These are phyloP conservation scores for Periphyllus acericola DNA, from an alignment of 2,888 invertebrate genomes.

Conservation along the genomic window DNA sequence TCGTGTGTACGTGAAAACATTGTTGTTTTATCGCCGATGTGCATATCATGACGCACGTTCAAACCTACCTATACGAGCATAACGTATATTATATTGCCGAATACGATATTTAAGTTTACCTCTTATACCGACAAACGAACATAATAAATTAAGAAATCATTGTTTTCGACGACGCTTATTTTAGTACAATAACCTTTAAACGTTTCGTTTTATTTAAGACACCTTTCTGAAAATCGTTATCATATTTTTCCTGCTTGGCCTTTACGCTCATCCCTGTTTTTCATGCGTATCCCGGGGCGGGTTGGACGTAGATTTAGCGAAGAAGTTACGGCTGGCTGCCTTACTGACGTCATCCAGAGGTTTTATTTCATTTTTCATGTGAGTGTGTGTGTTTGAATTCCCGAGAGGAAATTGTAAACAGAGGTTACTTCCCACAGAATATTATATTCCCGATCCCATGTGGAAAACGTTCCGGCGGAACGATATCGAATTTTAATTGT, in stretches of 20 bases:
- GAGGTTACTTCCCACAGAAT: neutral
- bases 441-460: neutral
- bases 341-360: conserved; percentile 1
- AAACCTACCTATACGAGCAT: too few species aligned
- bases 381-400: neutral
- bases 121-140: too few species aligned
- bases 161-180: neutral
- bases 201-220: conserved; percentile 68
- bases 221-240: conserved; percentile 60
- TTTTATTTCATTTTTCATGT: too few species aligned
- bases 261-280: conserved; percentile 45
- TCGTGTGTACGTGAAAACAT: too few species aligned
- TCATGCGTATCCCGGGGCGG: neutral
- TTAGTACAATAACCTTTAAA: neutral
- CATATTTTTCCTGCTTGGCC: conserved; percentile 66
- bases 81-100: too few species aligned
- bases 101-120: too few species aligned
- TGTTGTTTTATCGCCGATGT: too few species aligned
- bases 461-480: neutral
- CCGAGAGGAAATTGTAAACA: conserved; percentile 21
- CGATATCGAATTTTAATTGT: neutral
- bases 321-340: neutral
- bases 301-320: neutral
- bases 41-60: too few species aligned
- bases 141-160: neutral